A percentile compares a stretch with the other conserved stretches of the same genome.
phyloP scores from a whole-genome alignment of 2,113 vertebrate genomes.

The Condylura cristata region DNA sequence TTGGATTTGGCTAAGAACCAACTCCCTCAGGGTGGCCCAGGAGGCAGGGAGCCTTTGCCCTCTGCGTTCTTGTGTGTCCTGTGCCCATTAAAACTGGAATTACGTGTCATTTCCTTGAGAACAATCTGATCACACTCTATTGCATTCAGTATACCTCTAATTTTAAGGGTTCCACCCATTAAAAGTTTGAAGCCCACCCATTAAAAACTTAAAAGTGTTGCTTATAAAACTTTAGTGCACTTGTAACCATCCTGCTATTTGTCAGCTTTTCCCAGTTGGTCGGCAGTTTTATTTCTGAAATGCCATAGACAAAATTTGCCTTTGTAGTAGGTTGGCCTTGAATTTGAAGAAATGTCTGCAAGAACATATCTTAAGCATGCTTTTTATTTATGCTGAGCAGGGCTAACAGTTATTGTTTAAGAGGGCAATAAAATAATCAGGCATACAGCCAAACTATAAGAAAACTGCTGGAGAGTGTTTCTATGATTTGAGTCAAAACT shows the following conservation, averaged over 20 bases:
- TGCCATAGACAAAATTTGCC: constrained; percentile 65
- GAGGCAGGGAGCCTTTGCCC: neutral
- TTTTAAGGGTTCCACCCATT: constrained; percentile 42
- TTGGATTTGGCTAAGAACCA: neutral
- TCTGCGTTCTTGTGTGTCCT: neutral
- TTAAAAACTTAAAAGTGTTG: constrained; percentile 56
- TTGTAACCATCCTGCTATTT: constrained; percentile 55
- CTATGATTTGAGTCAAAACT: constrained; percentile 26
- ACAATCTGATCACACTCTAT: neutral
- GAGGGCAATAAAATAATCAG: constrained; percentile 37
- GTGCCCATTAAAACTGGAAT: neutral
- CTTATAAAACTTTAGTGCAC: constrained; percentile 32
- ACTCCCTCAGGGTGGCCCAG: neutral
- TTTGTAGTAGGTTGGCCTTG: constrained; percentile 59
- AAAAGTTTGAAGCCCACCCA: neutral
- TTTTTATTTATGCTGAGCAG: constrained; percentile 46
- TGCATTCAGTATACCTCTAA: neutral
- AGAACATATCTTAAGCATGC: constrained; percentile 66
- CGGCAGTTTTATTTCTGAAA: constrained; percentile 44
- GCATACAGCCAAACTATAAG: constrained; percentile 37
- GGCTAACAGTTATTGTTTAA: constrained; percentile 73
- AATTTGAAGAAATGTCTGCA: constrained; percentile 75
- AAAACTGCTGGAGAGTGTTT: constrained; percentile 1
- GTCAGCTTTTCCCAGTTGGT: constrained; percentile 49
- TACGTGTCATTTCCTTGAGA: neutral